A percentile compares a stretch with the other conserved stretches of the same genome.
phyloP scores from a whole-genome alignment of 2,888 invertebrate genomes.

The Empis stercorea region DNA sequence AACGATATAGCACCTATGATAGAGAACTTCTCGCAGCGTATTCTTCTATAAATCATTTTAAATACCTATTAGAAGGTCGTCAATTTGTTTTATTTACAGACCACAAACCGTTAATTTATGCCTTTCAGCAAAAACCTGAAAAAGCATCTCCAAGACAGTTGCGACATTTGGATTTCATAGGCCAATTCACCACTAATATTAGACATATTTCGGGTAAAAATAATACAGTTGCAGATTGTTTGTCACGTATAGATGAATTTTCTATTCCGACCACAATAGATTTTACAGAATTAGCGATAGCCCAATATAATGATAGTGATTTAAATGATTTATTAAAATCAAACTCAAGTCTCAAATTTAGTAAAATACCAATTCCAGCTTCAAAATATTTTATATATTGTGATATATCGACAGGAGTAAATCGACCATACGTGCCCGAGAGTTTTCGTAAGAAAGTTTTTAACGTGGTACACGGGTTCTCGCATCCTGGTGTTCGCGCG shows the following conservation, averaged over 20 bases:
- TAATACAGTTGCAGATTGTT: slow-evolving; percentile 4
- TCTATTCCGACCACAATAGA: neutral
- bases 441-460: neutral
- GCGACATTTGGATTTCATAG: slow-evolving; percentile 21
- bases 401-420: neutral
- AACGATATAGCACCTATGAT: slow-evolving; percentile 27
- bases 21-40: slow-evolving; percentile 28
- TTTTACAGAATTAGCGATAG: neutral
- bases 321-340: neutral
- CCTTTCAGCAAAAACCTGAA: slow-evolving; percentile 18
- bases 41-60: slow-evolving; percentile 24
- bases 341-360: too few relatives aligned
- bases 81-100: slow-evolving; percentile 11
- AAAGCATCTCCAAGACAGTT: slow-evolving; percentile 23
- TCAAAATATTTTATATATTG: neutral
- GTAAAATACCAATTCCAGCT: too few relatives aligned
- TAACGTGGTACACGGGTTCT: neutral
- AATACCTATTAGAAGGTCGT: slow-evolving; percentile 25
- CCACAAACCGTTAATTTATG: slow-evolving; percentile 20
- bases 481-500: slow-evolving; percentile 1
- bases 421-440: slow-evolving; percentile 10
- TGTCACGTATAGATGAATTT: neutral
- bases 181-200: slow-evolving; percentile 2
- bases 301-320: neutral
- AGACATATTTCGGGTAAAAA: slow-evolving; percentile 2